Percentiles rank a stretch among this genome's conserved stretches.
Evolutionary conservation across 2,888 invertebrate genomes (phyloP).

Genomic region (Callimorpha dominula): DNA sequence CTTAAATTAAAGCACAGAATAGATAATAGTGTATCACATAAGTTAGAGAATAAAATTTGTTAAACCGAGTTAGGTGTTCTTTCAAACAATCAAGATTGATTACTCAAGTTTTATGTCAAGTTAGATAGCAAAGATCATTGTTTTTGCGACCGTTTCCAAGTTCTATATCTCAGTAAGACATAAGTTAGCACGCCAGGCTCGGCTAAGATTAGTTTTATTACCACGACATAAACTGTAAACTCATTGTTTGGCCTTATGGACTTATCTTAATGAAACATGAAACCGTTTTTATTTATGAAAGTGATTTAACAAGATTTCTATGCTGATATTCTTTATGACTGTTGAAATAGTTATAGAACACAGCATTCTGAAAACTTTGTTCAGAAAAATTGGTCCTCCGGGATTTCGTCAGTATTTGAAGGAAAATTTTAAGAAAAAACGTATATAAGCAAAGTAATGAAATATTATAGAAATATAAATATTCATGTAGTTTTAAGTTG

Average conservation of each 20-base stretch:
- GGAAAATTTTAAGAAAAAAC: too few species aligned
- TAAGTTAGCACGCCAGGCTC: slow-evolving; percentile 15
- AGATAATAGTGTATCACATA: not conserved
- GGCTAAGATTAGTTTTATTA: slow-evolving; percentile 24
- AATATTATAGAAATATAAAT: too few species aligned
- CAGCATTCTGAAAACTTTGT: not conserved
- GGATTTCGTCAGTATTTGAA: not conserved
- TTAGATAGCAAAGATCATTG: slow-evolving; percentile 9
- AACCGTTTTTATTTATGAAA: not conserved
- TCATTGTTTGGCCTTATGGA: not conserved
- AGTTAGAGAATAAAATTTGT: not conserved
- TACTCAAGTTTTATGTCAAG: slow-evolving; percentile 18
- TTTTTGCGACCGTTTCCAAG: slow-evolving; percentile 34
- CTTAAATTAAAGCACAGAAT: not conserved
- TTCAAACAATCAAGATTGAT: slow-evolving; percentile 5
- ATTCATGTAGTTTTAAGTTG: too few species aligned
- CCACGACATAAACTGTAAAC: slow-evolving; percentile 24
- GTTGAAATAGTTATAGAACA: not conserved
- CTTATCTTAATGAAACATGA: not conserved
- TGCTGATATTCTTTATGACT: not conserved
- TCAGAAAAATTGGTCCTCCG: not conserved
- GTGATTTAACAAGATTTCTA: not conserved
- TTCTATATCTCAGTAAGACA: slow-evolving; percentile 16
- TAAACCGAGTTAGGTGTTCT: not conserved
- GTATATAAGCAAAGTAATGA: too few species aligned